These are phyloP conservation scores for Brachyopa scutellaris DNA, from an alignment of 2,888 invertebrate species.

Conservation along the genomic window DNA sequence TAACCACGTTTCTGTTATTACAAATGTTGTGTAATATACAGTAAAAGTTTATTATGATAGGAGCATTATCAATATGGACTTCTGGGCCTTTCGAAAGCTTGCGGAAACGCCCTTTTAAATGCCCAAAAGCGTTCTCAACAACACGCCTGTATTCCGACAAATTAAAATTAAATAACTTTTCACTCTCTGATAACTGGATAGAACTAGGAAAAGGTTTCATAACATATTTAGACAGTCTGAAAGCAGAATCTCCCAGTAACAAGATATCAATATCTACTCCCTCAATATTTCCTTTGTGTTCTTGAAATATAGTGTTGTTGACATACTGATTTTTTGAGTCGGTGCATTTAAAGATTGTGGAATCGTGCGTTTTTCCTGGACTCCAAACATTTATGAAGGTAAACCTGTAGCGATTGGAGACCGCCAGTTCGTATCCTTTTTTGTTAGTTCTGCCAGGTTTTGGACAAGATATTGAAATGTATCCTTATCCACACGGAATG, in stretches of 20 bases:
- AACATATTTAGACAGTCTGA: background rate
- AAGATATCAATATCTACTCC: background rate
- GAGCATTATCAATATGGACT: background rate
- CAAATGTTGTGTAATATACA: background rate
- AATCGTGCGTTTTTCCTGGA: background rate
- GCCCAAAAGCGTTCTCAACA: too few species aligned
- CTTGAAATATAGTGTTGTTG: background rate
- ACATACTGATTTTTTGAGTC: background rate
- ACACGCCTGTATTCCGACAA: background rate
- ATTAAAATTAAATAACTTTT: background rate
- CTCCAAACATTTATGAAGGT: background rate
- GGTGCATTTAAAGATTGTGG: background rate
- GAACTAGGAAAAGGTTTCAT: slow-evolving; percentile 6
- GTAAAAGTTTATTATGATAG: background rate
- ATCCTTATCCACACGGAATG: slow-evolving; percentile 5
- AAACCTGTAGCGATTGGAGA: background rate
- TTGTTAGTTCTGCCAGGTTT: background rate
- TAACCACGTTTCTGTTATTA: background rate
- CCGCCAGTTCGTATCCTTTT: slow-evolving; percentile 2
- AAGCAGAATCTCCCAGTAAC: background rate
- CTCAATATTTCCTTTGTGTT: background rate
- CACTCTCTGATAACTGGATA: background rate
- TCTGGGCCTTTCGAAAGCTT: background rate
- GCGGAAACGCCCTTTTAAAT: background rate
- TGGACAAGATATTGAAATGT: background rate